phyloP scores from a whole-genome alignment of 2,888 invertebrate species.

The Heliconius aoede region DNA sequence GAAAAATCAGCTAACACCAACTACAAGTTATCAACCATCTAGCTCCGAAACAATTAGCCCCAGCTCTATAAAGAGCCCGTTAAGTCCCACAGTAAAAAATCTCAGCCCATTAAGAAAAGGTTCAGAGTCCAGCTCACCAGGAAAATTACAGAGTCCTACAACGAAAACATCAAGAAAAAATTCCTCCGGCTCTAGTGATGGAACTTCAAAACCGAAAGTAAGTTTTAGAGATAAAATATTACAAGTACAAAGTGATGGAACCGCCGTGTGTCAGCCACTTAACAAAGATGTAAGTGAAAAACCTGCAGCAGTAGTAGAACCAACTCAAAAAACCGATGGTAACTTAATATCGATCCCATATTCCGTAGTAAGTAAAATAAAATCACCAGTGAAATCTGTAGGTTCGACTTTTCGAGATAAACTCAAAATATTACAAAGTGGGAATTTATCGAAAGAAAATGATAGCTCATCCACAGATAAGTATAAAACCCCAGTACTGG shows the following conservation, averaged over 20 bases:
- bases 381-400: slow-evolving; percentile 79
- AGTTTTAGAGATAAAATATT: slow-evolving; percentile 86
- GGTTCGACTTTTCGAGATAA: slow-evolving; percentile 80
- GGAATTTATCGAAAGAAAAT: slow-evolving; percentile 62
- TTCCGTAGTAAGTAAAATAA: slow-evolving; percentile 81
- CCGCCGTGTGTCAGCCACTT: slow-evolving; percentile 75
- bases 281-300: slow-evolving; percentile 73
- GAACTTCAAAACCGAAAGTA: slow-evolving; percentile 81
- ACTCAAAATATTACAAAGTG: slow-evolving; percentile 75
- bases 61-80: slow-evolving; percentile 78
- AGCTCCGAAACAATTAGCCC: slow-evolving; percentile 81
- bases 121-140: slow-evolving; percentile 79
- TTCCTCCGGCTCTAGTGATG: slow-evolving; percentile 76
- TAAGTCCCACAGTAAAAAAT: slow-evolving; percentile 79
- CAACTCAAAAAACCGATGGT: slow-evolving; percentile 76
- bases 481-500: slow-evolving; percentile 58
- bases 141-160: slow-evolving; percentile 78
- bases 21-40: slow-evolving; percentile 76
- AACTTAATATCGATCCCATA: slow-evolving; percentile 79
- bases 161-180: slow-evolving; percentile 78
- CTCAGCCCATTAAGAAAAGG: slow-evolving; percentile 79
- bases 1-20: slow-evolving; percentile 74
- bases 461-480: slow-evolving; percentile 62
- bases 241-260: slow-evolving; percentile 82
- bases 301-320: slow-evolving; percentile 75